phyloP scores from a whole-genome alignment of 2,113 vertebrate species.

The Podiceps cristatus region DNA sequence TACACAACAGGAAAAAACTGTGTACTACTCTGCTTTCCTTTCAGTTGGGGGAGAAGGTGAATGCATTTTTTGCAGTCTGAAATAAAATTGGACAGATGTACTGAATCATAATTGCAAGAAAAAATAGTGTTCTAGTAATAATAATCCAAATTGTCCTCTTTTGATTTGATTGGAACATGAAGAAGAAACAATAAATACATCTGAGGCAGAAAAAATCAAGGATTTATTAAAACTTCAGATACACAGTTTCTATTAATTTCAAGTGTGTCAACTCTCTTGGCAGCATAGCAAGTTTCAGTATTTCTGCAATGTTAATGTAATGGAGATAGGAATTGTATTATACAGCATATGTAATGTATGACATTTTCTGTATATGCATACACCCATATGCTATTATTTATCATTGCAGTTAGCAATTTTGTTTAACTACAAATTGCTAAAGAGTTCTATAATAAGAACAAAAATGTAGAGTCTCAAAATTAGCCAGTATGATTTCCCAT shows the following conservation, averaged over 20 bases:
- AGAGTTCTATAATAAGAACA: background rate
- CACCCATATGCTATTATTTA: constrained; percentile 6
- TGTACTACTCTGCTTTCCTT: background rate
- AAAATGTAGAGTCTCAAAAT: background rate
- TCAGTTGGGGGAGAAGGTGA: background rate
- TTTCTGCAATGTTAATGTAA: background rate
- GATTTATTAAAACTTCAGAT: background rate
- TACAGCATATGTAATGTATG: background rate
- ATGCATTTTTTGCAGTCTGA: background rate
- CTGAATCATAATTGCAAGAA: background rate
- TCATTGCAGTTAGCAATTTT: background rate
- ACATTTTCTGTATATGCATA: background rate
- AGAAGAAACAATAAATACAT: background rate
- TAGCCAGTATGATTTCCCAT: background rate
- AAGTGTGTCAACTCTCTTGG: background rate
- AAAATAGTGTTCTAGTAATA: background rate
- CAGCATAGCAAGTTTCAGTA: background rate
- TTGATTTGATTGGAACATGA: background rate
- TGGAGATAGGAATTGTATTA: background rate
- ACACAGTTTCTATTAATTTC: background rate
- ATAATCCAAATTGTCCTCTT: background rate
- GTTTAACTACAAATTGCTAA: background rate
- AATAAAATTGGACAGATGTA: background rate
- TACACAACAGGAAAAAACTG: background rate
- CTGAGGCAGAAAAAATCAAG: background rate